Evolutionary conservation across 2,888 invertebrate species (phyloP).

Genomic region (Drosophila conformis): DNA sequence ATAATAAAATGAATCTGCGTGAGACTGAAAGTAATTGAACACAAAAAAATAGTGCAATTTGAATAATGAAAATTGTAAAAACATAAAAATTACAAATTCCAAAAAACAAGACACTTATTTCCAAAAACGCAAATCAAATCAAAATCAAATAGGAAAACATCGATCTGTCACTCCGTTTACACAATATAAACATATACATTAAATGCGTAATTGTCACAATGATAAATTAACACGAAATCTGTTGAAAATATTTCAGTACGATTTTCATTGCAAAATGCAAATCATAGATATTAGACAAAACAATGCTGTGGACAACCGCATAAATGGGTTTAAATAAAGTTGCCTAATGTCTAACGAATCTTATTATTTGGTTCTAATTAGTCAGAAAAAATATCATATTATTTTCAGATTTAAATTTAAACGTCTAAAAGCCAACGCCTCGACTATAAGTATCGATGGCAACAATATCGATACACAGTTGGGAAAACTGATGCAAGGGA

Average conservation of each 20-base stretch:
- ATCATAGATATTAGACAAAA: constrained; percentile 8
- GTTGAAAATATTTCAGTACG: constrained; percentile 14
- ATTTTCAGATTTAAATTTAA: not conserved
- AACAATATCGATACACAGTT: constrained; percentile 3
- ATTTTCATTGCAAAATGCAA: constrained; percentile 14
- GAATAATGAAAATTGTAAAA: constrained; percentile 45
- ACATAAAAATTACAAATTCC: constrained; percentile 36
- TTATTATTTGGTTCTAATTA: not conserved
- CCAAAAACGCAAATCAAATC: constrained; percentile 55
- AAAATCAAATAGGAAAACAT: constrained; percentile 20
- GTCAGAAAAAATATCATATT: not conserved
- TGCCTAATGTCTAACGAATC: constrained; percentile 26
- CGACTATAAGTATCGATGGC: not conserved
- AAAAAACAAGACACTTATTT: constrained; percentile 42
- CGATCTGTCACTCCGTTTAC: constrained; percentile 47
- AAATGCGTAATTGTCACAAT: constrained; percentile 14
- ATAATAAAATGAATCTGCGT: constrained; percentile 59
- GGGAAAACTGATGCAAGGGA: not conserved
- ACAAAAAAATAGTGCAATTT: constrained; percentile 62
- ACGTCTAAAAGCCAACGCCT: not conserved
- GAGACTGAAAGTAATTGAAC: constrained; percentile 73
- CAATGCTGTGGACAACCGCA: constrained; percentile 20
- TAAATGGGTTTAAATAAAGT: constrained; percentile 49
- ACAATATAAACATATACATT: constrained; percentile 31
- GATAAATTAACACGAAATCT: constrained; percentile 7